These are phyloP conservation scores for Ochotona princeps DNA, from an alignment of 2,113 vertebrate genomes.

Conservation along the genomic window DNA sequence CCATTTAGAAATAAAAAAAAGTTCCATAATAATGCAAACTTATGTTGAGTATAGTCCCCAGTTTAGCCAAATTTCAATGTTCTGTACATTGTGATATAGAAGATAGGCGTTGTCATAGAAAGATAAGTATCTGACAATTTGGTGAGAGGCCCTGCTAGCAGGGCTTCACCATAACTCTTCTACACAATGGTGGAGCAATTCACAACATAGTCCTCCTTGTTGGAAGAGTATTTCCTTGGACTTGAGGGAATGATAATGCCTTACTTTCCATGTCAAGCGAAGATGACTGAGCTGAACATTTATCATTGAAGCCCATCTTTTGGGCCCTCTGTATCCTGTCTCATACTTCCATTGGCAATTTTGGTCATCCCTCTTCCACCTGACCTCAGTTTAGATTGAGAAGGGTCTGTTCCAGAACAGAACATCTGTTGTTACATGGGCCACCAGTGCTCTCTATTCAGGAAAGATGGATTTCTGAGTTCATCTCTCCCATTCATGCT, in stretches of 20 bases:
- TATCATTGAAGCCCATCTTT: neutral
- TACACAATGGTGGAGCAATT: neutral
- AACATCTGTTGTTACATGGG: neutral
- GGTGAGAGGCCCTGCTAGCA: neutral
- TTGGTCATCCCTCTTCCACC: neutral
- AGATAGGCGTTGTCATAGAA: neutral
- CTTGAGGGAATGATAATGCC: neutral
- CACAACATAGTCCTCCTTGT: neutral
- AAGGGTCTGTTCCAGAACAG: neutral
- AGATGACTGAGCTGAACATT: constrained; percentile 4
- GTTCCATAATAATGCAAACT: constrained; percentile 52
- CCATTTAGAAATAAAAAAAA: constrained; percentile 39
- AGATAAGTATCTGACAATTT: constrained; percentile 30
- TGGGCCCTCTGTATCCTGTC: neutral
- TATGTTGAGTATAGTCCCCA: neutral
- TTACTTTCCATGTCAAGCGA: constrained; percentile 55
- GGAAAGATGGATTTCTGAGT: neutral
- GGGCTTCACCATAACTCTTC: constrained; percentile 21
- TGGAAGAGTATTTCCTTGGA: neutral
- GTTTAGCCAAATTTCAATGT: constrained; percentile 42
- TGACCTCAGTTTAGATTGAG: constrained; percentile 17
- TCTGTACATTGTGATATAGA: constrained; percentile 28
- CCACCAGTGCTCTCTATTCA: neutral
- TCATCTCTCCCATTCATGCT: neutral
- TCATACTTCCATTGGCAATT: neutral